Percentiles rank a stretch among this genome's conserved stretches.
These are phyloP conservation scores for Columba janthina DNA, from an alignment of 2,113 vertebrate species.

Conservation along the genomic window DNA sequence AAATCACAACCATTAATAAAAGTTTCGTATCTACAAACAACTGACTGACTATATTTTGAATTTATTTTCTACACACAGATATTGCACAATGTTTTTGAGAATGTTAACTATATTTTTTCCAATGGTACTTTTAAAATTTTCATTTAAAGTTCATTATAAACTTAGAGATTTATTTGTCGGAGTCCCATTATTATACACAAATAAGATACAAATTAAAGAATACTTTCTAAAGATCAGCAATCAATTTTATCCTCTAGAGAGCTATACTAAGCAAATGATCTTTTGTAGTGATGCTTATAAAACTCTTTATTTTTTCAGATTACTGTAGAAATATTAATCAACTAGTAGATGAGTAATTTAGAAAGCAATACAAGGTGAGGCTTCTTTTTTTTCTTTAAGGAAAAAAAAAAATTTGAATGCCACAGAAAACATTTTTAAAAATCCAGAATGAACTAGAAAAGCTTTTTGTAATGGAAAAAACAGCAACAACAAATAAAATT, in stretches of 20 bases:
- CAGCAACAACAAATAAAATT: background rate
- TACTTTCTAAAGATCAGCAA: background rate
- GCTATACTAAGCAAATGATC: background rate
- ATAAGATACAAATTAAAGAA: background rate
- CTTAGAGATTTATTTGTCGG: background rate
- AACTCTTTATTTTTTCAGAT: background rate
- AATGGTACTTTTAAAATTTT: background rate
- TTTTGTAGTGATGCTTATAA: background rate
- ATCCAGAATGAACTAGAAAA: background rate
- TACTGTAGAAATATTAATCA: background rate
- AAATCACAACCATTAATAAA: background rate
- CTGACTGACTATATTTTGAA: background rate
- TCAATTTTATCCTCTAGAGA: background rate
- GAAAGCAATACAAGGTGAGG: background rate
- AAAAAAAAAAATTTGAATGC: background rate
- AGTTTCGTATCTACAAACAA: background rate
- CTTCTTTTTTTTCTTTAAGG: background rate
- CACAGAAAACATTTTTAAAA: background rate
- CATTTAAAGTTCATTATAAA: background rate
- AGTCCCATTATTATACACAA: background rate
- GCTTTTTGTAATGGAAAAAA: background rate
- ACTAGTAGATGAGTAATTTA: background rate
- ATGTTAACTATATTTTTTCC: background rate
- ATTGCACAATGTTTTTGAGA: background rate
- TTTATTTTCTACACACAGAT: background rate